Base-by-base conservation (phyloP, 2,113 vertebrate genomes). In the Paratilapia polleni region DNA sequence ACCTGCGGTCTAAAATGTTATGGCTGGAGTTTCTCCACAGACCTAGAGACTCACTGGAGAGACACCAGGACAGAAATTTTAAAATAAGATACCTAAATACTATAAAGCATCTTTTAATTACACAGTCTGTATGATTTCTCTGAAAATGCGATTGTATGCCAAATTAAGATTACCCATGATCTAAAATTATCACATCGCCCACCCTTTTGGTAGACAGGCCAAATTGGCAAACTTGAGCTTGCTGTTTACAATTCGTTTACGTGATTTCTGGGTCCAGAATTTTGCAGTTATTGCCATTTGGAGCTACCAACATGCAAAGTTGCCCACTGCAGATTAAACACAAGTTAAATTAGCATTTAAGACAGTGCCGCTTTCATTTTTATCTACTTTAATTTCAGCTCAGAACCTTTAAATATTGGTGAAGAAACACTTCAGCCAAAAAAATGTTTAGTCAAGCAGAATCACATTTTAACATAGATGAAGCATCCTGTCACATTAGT, bases 201-300 rank as follows among this genome's bases (percentile, higher is more conserved):
- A 70, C 66, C 47, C 43, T 20, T 70, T 70, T 49, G 64, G 64
- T 49, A 70, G 64, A 49, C 3, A 6, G 43, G 43, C 66, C 66
- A 73, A 54, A 52, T 1, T 52, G 80, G 60, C 82, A 75, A 87
- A 87, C 76, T 81, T 20, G 10, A 70, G 38, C 60, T 56, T n/a
- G 22, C 82, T 83, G 84, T 61, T 80, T 74, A 41, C 79, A 66
- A 77, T 80, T 87, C 88, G 66, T 73, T 77, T 56, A 63, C 77
- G 78, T 78, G 76, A 60, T 62, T 66, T 85, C 60, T 54, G 63
- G 24, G 28, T 70, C 20, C 20, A 24, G 54, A 77, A 34, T 62
- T 49, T 75, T 26, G 38, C 13, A 41, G 75, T 77, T 59, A 60
- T 61, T 63, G 52, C 73, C 49, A 49, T 76, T 76, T 56, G 24